Percentiles rank a stretch among this genome's conserved stretches.
Evolutionary conservation across 2,888 invertebrate genomes (phyloP).

Genomic region (Pseudanteris insignis): DNA sequence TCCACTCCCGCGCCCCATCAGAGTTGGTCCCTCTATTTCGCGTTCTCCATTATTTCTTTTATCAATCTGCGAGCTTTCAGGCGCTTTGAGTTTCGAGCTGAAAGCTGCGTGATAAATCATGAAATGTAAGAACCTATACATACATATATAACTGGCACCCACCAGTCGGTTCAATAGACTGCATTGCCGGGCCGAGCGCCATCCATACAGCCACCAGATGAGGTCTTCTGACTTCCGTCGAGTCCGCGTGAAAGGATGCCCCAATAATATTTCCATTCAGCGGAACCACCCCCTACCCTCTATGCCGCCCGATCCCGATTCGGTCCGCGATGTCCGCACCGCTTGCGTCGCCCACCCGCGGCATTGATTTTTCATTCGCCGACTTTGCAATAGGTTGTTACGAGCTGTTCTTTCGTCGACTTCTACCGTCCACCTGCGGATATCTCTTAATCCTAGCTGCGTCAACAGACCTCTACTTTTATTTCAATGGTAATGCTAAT

Average conservation of each 20-base stretch:
- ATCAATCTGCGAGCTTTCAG: conserved; percentile 66
- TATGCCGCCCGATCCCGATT: conserved; percentile 33
- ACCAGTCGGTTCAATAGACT: conserved; percentile 63
- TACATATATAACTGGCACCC: conserved; percentile 50
- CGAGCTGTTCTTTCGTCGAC: conserved; percentile 63
- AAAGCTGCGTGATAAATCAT: conserved; percentile 67
- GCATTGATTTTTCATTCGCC: conserved; percentile 66
- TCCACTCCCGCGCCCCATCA: conserved; percentile 52
- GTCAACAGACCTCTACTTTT: no score
- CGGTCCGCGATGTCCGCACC: conserved; percentile 49
- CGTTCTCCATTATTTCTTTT: conserved; percentile 66
- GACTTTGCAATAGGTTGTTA: conserved; percentile 66
- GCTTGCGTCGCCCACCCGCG: conserved; percentile 17
- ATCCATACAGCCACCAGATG: conserved; percentile 65
- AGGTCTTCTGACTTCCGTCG: conserved; percentile 66
- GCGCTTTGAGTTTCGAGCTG: conserved; percentile 62
- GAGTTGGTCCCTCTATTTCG: conserved; percentile 63
- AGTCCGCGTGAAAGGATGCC: conserved; percentile 67
- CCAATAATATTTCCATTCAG: conserved; percentile 67
- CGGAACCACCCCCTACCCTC: conserved; percentile 54
- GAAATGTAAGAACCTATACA: conserved; percentile 64
- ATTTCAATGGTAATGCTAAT: no score
- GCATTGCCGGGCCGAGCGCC: conserved; percentile 62
- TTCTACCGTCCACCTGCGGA: no score
- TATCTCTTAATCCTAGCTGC: no score